Conservation (phyloP, 2,113 vertebrate genomes). For the Cinclus mexicanus region DNA sequence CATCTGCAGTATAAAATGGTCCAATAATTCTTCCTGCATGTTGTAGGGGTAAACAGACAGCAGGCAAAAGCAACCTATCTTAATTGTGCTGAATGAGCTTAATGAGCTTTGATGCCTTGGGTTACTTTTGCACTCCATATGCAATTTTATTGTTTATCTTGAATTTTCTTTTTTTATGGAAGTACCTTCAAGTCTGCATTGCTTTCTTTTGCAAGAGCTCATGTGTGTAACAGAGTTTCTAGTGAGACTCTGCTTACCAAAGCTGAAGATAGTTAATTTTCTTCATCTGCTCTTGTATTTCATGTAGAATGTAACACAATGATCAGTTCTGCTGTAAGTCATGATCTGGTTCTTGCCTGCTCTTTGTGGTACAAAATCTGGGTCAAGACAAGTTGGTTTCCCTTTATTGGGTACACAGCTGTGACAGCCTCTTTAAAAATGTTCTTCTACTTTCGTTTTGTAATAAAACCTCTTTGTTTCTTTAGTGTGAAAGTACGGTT, state of each 20-base stretch:
- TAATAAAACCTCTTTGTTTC: background rate
- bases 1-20: background rate
- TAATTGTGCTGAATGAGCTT: background rate
- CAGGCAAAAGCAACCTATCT: background rate
- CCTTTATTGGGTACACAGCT: background rate
- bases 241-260: background rate
- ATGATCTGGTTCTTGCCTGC: background rate
- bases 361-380: background rate
- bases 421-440: background rate
- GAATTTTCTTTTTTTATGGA: background rate
- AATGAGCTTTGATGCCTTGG: background rate
- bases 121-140: background rate
- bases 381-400: background rate
- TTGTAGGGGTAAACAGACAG: background rate
- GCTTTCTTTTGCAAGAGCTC: background rate
- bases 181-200: background rate
- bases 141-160: background rate
- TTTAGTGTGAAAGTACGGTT: conserved; percentile 76
- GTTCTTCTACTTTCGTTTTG: background rate
- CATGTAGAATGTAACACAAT: background rate
- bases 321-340: background rate
- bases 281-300: background rate
- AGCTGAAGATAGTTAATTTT: background rate
- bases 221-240: background rate
- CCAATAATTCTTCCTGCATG: background rate